Evolutionary conservation across 1,140 invertebrate species (phyloP).

Genomic region (Scylla paramamosain): DNA sequence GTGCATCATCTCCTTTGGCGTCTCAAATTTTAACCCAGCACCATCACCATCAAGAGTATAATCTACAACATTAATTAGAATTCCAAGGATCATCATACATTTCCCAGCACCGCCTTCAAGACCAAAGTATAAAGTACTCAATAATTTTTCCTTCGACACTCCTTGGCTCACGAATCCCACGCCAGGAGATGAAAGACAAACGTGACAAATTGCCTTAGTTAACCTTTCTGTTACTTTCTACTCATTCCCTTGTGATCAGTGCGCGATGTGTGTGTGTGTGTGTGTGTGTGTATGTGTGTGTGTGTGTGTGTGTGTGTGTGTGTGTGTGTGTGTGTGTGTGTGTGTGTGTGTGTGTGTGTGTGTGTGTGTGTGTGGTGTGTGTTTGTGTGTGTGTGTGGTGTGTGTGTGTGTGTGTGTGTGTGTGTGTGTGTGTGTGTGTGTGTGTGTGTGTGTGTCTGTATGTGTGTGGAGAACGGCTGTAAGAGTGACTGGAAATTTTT

Average conservation of each 20-base stretch:
- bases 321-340: conserved; percentile 33
- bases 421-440: conserved; percentile 33
- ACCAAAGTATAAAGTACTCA: too few species aligned
- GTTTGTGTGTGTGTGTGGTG: not conserved
- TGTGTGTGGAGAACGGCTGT: too few species aligned
- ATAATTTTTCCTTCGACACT: too few species aligned
- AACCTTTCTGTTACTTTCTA: not conserved
- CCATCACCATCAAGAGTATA: too few species aligned
- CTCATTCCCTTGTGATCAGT: not conserved
- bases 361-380: not conserved
- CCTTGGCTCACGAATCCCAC: too few species aligned
- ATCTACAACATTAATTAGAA: too few species aligned
- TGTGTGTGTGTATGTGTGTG: not conserved
- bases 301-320: conserved; percentile 16
- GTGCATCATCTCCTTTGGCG: too few species aligned
- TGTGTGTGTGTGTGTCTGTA: conserved; percentile 2
- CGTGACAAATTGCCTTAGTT: not conserved
- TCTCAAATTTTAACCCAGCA: too few species aligned
- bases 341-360: not conserved
- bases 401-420: not conserved
- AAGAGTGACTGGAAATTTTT: too few species aligned
- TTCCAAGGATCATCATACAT: too few species aligned
- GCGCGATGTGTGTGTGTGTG: not conserved
- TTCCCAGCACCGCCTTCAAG: too few species aligned
- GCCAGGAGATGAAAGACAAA: too few species aligned